Evolutionary conservation across 92 coral and sea anemone species (phyloP).

Genomic region (Palythoa caribaeorum): DNA sequence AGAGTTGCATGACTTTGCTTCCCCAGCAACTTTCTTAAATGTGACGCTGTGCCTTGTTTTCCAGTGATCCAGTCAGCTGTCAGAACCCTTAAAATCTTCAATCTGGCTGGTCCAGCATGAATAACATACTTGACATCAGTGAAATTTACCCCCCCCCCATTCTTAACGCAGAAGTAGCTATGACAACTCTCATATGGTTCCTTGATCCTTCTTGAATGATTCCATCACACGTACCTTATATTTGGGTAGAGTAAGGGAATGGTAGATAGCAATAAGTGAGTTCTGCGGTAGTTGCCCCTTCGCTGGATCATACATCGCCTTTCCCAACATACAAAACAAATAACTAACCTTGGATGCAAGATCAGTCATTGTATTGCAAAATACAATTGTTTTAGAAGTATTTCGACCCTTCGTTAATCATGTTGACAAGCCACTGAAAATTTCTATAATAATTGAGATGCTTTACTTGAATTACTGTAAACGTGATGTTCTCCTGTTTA

Average conservation of each 20-base stretch:
- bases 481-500: neutral
- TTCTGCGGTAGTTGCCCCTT: conserved; percentile 42
- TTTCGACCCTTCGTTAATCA: conserved; percentile 22
- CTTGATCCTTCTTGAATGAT: conserved; percentile 50
- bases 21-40: neutral
- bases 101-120: conserved; percentile 57
- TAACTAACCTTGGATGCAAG: conserved; percentile 40
- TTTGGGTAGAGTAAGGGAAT: conserved; percentile 55
- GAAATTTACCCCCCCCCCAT: conserved; percentile 54
- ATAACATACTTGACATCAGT: conserved; percentile 43
- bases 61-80: neutral
- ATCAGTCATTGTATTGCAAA: conserved; percentile 46
- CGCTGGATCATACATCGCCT: conserved; percentile 45
- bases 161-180: conserved; percentile 46
- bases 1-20: neutral
- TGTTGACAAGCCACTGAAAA: conserved; percentile 12
- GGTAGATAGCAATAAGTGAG: conserved; percentile 52
- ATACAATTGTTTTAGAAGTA: neutral
- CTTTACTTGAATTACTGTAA: conserved; percentile 24
- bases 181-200: conserved; percentile 52
- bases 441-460: neutral
- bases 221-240: conserved; percentile 45
- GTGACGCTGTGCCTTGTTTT: neutral
- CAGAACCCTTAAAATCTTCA: conserved; percentile 32
- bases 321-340: conserved; percentile 44